These are phyloP conservation scores for Drosophila paramelanica DNA, from an alignment of 2,888 invertebrate species.

Conservation along the genomic window DNA sequence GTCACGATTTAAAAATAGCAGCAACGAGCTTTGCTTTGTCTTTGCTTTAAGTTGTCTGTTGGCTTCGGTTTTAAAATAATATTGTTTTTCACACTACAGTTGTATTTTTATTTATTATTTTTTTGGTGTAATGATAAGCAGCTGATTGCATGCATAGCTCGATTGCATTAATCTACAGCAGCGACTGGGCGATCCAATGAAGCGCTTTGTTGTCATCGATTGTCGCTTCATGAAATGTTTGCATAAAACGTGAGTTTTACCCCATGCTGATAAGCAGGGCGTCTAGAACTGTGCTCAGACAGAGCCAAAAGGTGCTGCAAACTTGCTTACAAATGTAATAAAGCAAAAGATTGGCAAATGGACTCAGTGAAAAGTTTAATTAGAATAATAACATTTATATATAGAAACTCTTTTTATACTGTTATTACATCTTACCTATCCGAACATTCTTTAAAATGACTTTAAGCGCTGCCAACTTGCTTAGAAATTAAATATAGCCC, in stretches of 20 bases:
- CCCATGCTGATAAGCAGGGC: slow-evolving; percentile 33
- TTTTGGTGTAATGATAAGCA: slow-evolving; percentile 13
- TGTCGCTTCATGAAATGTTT: slow-evolving; percentile 30
- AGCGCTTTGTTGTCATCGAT: slow-evolving; percentile 53
- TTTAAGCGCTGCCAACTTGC: too few relatives aligned
- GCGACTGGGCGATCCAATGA: background rate
- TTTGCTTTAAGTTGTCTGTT: background rate
- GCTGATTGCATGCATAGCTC: slow-evolving; percentile 16
- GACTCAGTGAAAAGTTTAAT: background rate
- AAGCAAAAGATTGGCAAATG: background rate
- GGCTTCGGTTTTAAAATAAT: slow-evolving; percentile 14
- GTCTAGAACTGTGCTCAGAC: background rate
- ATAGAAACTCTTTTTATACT: too few relatives aligned
- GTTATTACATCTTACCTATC: too few relatives aligned
- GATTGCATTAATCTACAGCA: background rate
- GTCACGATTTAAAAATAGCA: slow-evolving; percentile 60
- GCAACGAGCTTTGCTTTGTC: slow-evolving; percentile 19
- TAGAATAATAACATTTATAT: too few relatives aligned
- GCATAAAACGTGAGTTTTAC: slow-evolving; percentile 61
- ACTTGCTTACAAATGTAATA: background rate
- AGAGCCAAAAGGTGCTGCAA: slow-evolving; percentile 4
- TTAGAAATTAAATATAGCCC: too few relatives aligned
- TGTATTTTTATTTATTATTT: background rate
- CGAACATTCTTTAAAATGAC: too few relatives aligned
- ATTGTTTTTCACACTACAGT: background rate